phyloP scores from a whole-genome alignment of 2,113 vertebrate species.

The Stigmatopora argus region DNA sequence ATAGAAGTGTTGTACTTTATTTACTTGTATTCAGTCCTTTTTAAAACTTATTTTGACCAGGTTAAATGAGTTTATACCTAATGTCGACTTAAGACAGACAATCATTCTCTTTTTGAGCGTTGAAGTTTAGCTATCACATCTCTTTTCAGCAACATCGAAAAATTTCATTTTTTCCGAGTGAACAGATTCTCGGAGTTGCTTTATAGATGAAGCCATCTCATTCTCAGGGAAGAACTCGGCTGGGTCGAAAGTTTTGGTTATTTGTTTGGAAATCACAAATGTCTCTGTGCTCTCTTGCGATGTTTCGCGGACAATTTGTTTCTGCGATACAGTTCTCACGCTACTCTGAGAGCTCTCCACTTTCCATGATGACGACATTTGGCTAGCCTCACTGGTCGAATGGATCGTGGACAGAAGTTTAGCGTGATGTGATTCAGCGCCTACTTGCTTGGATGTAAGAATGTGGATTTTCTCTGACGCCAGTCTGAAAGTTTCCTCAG shows the following conservation, averaged over 20 bases:
- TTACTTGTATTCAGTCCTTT: too few species aligned
- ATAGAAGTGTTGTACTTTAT: too few species aligned
- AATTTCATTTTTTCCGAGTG: constrained; percentile 74
- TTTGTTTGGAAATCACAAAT: constrained; percentile 59
- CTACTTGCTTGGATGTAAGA: constrained; percentile 63
- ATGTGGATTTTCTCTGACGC: constrained; percentile 62
- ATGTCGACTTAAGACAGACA: not conserved
- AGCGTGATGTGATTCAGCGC: constrained; percentile 59
- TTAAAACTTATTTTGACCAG: too few species aligned
- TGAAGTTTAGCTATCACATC: constrained; percentile 12
- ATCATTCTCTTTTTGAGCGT: not conserved
- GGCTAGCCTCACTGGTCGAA: constrained; percentile 21
- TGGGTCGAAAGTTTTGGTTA: constrained; percentile 47
- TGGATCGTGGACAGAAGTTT: constrained; percentile 45
- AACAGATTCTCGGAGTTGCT: constrained; percentile 63
- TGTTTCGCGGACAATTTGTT: constrained; percentile 48
- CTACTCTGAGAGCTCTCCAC: constrained; percentile 35
- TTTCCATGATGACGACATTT: constrained; percentile 32
- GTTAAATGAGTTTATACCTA: not conserved
- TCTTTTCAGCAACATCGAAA: constrained; percentile 62
- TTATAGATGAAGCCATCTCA: constrained; percentile 63
- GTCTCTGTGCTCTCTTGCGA: constrained; percentile 59
- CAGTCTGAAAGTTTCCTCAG: constrained; percentile 60
- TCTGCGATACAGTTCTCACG: constrained; percentile 43
- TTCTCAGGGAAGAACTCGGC: constrained; percentile 56